phyloP scores from a whole-genome alignment of 2,888 invertebrate species.

The Spodoptera littoralis region DNA sequence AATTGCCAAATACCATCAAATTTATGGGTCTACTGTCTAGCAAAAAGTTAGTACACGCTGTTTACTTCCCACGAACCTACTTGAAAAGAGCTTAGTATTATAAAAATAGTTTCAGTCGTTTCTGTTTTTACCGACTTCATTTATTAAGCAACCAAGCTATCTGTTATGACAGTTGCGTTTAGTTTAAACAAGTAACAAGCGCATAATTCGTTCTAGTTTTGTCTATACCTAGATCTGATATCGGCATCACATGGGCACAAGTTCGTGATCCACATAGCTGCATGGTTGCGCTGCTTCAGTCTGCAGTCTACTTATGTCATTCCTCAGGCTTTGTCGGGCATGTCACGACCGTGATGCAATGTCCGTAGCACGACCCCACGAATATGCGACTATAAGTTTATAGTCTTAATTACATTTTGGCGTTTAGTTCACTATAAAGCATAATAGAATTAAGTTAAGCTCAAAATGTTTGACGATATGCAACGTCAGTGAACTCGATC shows the following conservation, averaged over 20 bases:
- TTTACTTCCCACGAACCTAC: no score
- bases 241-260: conserved; percentile 16
- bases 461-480: no score
- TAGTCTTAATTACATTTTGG: conserved; percentile 7
- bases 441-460: neutral
- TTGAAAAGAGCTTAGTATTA: no score
- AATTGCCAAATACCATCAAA: no score
- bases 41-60: no score
- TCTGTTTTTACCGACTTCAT: no score
- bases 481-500: no score
- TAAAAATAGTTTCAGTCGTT: no score
- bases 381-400: conserved; percentile 15
- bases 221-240: neutral
- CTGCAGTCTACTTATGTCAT: conserved; percentile 39
- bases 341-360: conserved; percentile 52
- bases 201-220: conserved; percentile 7
- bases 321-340: conserved; percentile 45
- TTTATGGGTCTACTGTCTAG: no score
- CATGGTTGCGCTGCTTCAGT: conserved; percentile 28
- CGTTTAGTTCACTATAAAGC: conserved; percentile 3
- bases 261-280: conserved; percentile 48
- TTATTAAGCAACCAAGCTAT: no score
- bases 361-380: conserved; percentile 39
- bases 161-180: no score
- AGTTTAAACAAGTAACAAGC: neutral